Percentiles rank a stretch among this genome's conserved stretches.
phyloP scores from a whole-genome alignment of 2,113 vertebrate species.

The Rafetus swinhoei region DNA sequence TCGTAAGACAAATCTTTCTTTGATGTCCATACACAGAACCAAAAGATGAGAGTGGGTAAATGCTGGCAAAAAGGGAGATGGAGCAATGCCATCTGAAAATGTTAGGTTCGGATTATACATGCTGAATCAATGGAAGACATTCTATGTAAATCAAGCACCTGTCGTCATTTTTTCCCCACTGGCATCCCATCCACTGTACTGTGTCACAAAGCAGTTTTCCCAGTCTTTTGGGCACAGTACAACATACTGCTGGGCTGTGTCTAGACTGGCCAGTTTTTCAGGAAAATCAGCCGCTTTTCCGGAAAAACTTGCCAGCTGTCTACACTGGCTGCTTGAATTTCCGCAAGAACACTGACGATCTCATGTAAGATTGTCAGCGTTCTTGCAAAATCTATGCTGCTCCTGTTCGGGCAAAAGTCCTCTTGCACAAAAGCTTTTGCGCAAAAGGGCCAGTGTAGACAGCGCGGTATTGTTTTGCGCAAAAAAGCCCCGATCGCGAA shows the following conservation, averaged over 20 bases:
- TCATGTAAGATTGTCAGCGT: too few species aligned
- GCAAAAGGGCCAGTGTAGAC: too few species aligned
- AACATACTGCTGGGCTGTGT: not conserved
- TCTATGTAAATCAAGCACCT: not conserved
- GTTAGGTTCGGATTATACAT: constrained; percentile 27
- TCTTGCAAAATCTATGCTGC: too few species aligned
- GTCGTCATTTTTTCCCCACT: constrained; percentile 50
- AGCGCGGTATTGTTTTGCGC: too few species aligned
- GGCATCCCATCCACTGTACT: not conserved
- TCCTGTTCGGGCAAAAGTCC: too few species aligned
- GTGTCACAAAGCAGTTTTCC: constrained; percentile 27
- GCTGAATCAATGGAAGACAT: constrained; percentile 24
- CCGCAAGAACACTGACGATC: too few species aligned
- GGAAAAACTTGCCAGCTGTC: too few species aligned
- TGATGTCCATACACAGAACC: constrained; percentile 7
- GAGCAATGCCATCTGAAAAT: constrained; percentile 32
- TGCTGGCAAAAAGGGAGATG: constrained; percentile 18
- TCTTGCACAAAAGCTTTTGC: too few species aligned
- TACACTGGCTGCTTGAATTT: too few species aligned
- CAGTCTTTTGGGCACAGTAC: not conserved
- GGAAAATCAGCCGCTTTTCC: too few species aligned
- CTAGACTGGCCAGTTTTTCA: too few species aligned
- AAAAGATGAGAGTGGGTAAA: not conserved
- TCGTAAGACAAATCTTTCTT: constrained; percentile 53
- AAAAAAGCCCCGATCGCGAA: too few species aligned